Evolutionary conservation across 2,113 vertebrate genomes (phyloP), one percentile per base, ranked within the genome.

Genomic region (Platichthys stellatus): DNA sequence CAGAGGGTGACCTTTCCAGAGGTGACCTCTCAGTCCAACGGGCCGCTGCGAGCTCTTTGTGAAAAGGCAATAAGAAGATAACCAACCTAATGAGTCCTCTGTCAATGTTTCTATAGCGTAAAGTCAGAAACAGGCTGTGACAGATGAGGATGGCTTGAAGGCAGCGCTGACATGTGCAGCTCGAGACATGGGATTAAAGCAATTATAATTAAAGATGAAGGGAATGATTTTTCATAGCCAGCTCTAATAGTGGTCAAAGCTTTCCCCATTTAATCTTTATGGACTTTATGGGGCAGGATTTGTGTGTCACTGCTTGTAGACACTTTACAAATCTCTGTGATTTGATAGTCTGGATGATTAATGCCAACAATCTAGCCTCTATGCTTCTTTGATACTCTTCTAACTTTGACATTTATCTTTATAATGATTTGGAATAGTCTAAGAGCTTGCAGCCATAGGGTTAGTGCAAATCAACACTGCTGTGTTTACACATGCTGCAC

Each of bases 141-240:
- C 57, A 54, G 60, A 77, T 59, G 61, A 20, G 23, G 49, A 66
- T 57, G 15, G 28, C 2, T 85, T 78, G 63, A 63, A 68, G 65
- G 45, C 58, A 4, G 20, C 2, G 31, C 58, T 82, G 11, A 73
- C 38, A 3, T 69, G 47, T 56, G 21, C 14, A 40, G 51, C 51
- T 54, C 51, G 20, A n/a, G 60, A 84, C 63, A 61, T 21, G 38
- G 57, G 60, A 76, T 78, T 78, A 75, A 70, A 78, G 73, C 4
- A 74, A 69, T 84, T 78, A 58, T 74, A 60, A 80, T 84, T 75
- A 74, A 63, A 65, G 56, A 59, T 53, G 26, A 76, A 23, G 18
- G 5, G 65, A 72, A 72, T 18, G 31, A 47, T 67, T 56, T 23
- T 65, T 64, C 38, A 78, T 38, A 12, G 2, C 18, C 40, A 18